Evolutionary conservation across 2,113 vertebrate genomes (phyloP).

Genomic region (Dasypus novemcinctus): DNA sequence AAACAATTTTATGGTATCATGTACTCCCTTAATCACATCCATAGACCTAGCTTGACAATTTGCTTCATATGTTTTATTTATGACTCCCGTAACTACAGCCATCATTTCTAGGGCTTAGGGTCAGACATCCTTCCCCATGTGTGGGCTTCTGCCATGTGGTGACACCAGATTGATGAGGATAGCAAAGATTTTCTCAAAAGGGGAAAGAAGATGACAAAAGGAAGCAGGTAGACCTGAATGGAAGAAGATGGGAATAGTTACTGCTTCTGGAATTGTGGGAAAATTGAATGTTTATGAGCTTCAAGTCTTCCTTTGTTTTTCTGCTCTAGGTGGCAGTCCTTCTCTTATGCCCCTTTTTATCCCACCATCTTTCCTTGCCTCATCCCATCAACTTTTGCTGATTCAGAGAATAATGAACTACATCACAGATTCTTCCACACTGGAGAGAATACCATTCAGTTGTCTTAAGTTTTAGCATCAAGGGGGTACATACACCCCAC

Average conservation of each 20-base stretch:
- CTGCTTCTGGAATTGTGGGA: neutral
- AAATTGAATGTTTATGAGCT: neutral
- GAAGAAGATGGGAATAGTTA: neutral
- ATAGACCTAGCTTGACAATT: neutral
- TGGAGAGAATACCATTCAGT: too few relatives aligned
- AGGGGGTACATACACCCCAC: neutral
- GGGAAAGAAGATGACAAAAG: neutral
- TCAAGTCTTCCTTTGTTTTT: neutral
- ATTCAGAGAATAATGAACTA: neutral
- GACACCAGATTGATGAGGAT: neutral
- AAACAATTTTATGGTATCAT: neutral
- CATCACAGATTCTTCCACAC: neutral
- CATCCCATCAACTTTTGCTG: neutral
- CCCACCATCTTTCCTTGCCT: too few relatives aligned
- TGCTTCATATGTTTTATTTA: neutral
- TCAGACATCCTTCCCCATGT: neutral
- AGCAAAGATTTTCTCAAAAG: neutral
- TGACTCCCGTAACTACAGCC: too few relatives aligned
- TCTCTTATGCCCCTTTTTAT: neutral
- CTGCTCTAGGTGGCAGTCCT: neutral
- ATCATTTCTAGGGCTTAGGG: neutral
- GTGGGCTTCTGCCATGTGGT: neutral
- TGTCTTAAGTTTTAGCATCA: neutral
- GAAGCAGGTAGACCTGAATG: neutral
- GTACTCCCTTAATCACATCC: neutral